Conservation (phyloP, 2,888 invertebrate genomes). For the Chloromyia formosa region DNA sequence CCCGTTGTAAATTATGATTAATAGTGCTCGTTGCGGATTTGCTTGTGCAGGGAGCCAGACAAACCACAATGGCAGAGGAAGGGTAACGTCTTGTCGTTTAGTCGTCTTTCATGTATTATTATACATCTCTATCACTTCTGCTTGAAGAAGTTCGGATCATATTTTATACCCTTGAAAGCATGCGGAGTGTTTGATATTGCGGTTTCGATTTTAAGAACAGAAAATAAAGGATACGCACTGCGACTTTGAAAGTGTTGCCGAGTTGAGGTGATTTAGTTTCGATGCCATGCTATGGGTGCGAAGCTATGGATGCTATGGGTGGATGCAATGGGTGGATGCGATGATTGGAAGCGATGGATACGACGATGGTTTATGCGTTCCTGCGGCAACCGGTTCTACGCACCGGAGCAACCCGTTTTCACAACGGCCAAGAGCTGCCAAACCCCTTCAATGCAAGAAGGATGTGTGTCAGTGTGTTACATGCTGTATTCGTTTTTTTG, state of each 20-base stretch:
- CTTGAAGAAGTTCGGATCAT: slow-evolving; percentile 24
- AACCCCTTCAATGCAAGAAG: too few relatives aligned
- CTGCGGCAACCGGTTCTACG: too few relatives aligned
- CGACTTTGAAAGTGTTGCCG: not conserved
- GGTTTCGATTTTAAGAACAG: slow-evolving; percentile 8
- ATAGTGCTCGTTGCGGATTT: slow-evolving; percentile 35
- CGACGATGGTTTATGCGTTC: too few relatives aligned
- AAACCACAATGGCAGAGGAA: not conserved
- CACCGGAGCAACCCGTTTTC: too few relatives aligned
- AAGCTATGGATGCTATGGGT: too few relatives aligned
- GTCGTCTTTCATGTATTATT: not conserved
- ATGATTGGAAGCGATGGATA: too few relatives aligned
- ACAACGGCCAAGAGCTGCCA: too few relatives aligned
- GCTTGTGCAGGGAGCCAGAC: not conserved
- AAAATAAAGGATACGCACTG: slow-evolving; percentile 2
- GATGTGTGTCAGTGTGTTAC: too few relatives aligned
- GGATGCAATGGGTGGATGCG: too few relatives aligned
- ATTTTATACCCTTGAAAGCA: slow-evolving; percentile 33
- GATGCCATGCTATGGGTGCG: too few relatives aligned
- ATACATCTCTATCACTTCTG: slow-evolving; percentile 40
- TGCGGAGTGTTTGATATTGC: slow-evolving; percentile 26
- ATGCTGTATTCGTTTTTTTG: too few relatives aligned
- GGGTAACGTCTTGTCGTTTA: not conserved
- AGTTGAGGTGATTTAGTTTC: too few relatives aligned
- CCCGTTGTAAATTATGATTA: slow-evolving; percentile 47